These are phyloP conservation scores for Brienomyrus brachyistius DNA, from an alignment of 2,113 vertebrate genomes.

Conservation along the genomic window DNA sequence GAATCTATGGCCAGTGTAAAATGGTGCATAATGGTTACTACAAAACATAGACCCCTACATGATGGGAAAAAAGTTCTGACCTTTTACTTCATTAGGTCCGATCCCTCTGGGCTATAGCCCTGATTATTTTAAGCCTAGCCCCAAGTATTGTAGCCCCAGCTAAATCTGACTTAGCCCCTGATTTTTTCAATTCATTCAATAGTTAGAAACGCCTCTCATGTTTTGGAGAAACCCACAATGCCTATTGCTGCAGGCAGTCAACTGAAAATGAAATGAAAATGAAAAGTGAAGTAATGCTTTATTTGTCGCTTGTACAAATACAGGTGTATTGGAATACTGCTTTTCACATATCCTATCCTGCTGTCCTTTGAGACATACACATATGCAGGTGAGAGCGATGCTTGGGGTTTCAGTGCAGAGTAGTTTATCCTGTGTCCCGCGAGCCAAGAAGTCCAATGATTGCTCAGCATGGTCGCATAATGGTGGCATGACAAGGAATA, in stretches of 20 bases:
- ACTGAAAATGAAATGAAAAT: neutral
- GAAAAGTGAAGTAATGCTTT: neutral
- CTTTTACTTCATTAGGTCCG: neutral
- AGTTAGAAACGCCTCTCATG: neutral
- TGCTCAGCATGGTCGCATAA: neutral
- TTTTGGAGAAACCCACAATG: neutral
- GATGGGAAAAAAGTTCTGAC: neutral
- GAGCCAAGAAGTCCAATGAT: neutral
- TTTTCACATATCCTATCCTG: neutral
- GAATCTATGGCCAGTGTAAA: neutral
- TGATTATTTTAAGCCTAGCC: too few relatives aligned
- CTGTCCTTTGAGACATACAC: too few relatives aligned
- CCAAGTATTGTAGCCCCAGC: too few relatives aligned
- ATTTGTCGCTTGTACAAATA: neutral
- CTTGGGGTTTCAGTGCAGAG: too few relatives aligned
- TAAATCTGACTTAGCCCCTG: too few relatives aligned
- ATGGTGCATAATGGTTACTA: neutral
- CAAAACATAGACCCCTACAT: neutral
- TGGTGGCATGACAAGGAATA: neutral
- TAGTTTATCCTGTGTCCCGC: too few relatives aligned
- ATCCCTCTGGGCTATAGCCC: too few relatives aligned
- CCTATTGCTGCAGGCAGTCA: neutral
- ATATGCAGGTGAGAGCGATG: too few relatives aligned
- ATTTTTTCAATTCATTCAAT: too few relatives aligned
- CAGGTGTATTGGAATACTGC: neutral